phyloP scores from a whole-genome alignment of 2,888 invertebrate genomes.

The Coenonympha arcania region DNA sequence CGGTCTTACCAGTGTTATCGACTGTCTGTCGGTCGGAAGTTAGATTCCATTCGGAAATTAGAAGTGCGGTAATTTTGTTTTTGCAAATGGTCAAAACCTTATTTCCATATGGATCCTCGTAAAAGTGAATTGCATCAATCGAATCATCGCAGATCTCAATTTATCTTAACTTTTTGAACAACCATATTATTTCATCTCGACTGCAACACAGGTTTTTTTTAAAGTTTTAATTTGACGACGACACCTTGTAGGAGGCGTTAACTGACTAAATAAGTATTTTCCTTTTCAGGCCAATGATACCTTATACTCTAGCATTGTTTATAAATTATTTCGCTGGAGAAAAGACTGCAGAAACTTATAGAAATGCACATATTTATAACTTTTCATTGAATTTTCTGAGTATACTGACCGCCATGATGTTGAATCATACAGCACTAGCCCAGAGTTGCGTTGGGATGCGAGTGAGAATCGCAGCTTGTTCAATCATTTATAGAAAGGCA shows the following conservation, averaged over 20 bases:
- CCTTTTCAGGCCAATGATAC: constrained; percentile 75
- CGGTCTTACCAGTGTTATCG: too few relatives aligned
- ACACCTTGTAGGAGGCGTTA: not conserved
- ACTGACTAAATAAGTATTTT: not conserved
- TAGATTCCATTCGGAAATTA: too few relatives aligned
- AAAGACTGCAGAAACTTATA: constrained; percentile 57
- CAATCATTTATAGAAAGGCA: constrained; percentile 88
- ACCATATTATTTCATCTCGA: too few relatives aligned
- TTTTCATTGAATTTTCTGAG: constrained; percentile 75
- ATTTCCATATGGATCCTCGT: too few relatives aligned
- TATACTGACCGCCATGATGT: constrained; percentile 73
- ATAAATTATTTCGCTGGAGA: constrained; percentile 77
- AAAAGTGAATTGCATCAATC: too few relatives aligned
- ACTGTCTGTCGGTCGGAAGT: too few relatives aligned
- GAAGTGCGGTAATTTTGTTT: too few relatives aligned
- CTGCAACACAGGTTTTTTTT: too few relatives aligned
- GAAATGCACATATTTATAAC: constrained; percentile 79
- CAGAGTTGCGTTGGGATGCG: constrained; percentile 82
- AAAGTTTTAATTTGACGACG: too few relatives aligned
- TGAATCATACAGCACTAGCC: constrained; percentile 76
- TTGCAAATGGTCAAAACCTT: too few relatives aligned
- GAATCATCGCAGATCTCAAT: too few relatives aligned
- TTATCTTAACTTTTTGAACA: too few relatives aligned
- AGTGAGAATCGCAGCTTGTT: constrained; percentile 83
- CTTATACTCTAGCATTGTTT: constrained; percentile 75